Evolutionary conservation across 1,140 invertebrate species (phyloP).

Genomic region (Anoplophora glabripennis): DNA sequence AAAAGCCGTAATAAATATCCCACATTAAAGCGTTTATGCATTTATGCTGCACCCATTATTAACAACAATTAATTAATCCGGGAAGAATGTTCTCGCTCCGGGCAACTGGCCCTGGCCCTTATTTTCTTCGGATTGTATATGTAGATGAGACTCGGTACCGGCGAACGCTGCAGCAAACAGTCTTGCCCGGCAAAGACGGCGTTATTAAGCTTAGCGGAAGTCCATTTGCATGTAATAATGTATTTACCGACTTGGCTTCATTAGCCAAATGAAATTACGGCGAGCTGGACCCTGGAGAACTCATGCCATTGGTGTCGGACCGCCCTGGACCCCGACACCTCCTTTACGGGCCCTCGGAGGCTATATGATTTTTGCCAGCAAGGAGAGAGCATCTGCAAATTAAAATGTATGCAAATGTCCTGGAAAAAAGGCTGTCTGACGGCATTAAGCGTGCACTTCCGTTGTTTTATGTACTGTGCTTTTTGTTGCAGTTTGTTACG

Average conservation of each 20-base stretch:
- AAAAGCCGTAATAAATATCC: too few species aligned
- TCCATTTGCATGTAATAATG: conserved; percentile 47
- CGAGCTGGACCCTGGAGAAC: conserved; percentile 28
- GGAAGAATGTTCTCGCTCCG: too few species aligned
- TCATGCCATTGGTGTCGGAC: conserved; percentile 15
- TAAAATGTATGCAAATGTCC: too few species aligned
- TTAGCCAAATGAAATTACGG: conserved; percentile 45
- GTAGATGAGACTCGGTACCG: not conserved
- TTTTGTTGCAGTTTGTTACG: too few species aligned
- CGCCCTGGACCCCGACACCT: conserved; percentile 17
- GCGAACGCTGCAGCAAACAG: not conserved
- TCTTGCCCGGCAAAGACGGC: conserved; percentile 18
- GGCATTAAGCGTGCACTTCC: too few species aligned
- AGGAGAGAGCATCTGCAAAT: conserved; percentile 3
- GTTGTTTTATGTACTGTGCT: too few species aligned
- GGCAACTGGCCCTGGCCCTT: not conserved
- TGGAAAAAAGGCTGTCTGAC: too few species aligned
- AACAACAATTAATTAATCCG: too few species aligned
- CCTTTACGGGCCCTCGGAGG: conserved; percentile 20
- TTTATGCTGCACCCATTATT: too few species aligned
- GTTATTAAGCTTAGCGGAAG: conserved; percentile 41
- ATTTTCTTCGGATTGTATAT: conserved; percentile 14
- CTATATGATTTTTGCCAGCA: conserved; percentile 26
- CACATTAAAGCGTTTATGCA: too few species aligned
- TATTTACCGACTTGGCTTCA: conserved; percentile 43